Conservation (phyloP, 2,888 invertebrate genomes). For the Leucophora obtusa region DNA sequence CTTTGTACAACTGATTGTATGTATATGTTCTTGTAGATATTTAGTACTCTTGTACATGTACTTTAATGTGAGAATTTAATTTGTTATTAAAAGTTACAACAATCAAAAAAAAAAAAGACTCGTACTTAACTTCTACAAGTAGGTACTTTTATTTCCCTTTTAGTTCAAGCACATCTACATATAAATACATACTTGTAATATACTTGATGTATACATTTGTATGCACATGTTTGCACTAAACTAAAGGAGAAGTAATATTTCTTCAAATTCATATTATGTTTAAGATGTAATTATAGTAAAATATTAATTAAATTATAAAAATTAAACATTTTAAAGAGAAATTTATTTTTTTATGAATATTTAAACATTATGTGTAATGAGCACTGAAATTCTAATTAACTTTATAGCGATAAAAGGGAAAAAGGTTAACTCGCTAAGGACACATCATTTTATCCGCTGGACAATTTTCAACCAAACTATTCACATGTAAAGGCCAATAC, state of each 20-base stretch:
- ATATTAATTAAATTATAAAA: conserved; percentile 31
- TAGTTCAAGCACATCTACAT: background rate
- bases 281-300: conserved; percentile 33
- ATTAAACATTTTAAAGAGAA: background rate
- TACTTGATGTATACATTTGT: background rate
- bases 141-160: background rate
- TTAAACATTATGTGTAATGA: background rate
- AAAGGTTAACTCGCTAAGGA: no score
- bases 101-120: background rate
- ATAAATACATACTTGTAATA: background rate
- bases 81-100: conserved; percentile 16
- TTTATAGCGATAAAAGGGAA: no score
- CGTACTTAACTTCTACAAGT: background rate
- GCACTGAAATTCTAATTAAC: background rate
- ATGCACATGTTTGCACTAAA: background rate
- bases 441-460: no score
- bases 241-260: conserved; percentile 9
- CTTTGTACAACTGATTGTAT: background rate
- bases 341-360: conserved; percentile 20
- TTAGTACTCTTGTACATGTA: conserved; percentile 2
- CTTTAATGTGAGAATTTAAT: conserved; percentile 36
- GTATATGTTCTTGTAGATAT: background rate
- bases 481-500: no score
- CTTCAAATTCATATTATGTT: conserved; percentile 18
- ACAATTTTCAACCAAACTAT: no score